A percentile compares a stretch with the other conserved stretches of the same genome.
Conservation (phyloP, 2,888 invertebrate species). For the Idaea straminata region DNA sequence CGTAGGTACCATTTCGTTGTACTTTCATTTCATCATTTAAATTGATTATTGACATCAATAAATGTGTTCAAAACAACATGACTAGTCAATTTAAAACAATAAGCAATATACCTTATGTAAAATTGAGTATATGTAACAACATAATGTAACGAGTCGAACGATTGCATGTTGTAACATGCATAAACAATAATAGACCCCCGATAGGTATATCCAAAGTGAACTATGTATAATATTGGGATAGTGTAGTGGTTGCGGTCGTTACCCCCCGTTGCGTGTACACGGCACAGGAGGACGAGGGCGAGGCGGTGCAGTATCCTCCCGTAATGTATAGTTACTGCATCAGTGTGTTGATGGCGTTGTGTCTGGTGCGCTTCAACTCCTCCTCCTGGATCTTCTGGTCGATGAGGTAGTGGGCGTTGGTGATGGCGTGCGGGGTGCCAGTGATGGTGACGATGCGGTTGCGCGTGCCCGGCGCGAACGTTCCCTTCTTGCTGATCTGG, state of each 20-base stretch:
- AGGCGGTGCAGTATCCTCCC: background rate
- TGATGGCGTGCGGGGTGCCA: slow-evolving; percentile 93
- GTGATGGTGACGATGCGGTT: slow-evolving; percentile 98
- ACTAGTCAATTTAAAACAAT: background rate
- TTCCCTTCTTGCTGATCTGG: slow-evolving; percentile 99
- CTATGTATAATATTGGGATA: too few relatives aligned
- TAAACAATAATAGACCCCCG: too few relatives aligned
- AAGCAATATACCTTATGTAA: background rate
- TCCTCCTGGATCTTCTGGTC: slow-evolving; percentile 98
- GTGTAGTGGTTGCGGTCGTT: too few relatives aligned
- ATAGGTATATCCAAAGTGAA: too few relatives aligned
- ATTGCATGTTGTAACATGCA: too few relatives aligned
- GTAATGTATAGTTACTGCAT: slow-evolving; percentile 80
- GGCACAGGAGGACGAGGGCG: background rate
- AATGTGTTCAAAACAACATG: background rate
- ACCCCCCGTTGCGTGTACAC: too few relatives aligned
- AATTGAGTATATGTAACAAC: background rate
- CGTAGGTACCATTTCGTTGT: background rate
- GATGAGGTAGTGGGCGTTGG: slow-evolving; percentile 96
- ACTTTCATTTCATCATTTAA: background rate
- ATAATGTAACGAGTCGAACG: background rate
- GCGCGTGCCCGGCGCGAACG: slow-evolving; percentile 97
- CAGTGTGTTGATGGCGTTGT: slow-evolving; percentile 88
- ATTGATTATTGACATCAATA: background rate
- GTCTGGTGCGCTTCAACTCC: slow-evolving; percentile 95